Base-by-base conservation (phyloP, 2,797 vertebrate genomes). In the Austrolebias charrua region DNA sequence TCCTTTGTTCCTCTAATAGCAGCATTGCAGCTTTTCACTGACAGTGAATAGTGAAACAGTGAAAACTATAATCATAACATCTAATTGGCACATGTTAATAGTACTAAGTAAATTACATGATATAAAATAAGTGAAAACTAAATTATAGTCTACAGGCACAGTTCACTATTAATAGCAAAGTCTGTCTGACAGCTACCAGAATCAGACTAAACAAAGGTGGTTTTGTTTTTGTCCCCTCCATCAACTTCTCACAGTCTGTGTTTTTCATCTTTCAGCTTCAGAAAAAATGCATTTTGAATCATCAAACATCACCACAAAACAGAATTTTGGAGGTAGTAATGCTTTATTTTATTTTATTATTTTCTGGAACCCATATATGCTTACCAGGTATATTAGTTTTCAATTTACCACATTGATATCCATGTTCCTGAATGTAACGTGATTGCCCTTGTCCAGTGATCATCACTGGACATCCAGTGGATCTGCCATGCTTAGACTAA, bases 61-160 rank as follows among this genome's bases (percentile, higher is more conserved):
- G 88, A 93, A 92, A 92, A 93, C 90, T 91, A 87, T 92, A 92
- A 92, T 93, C 92, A 92, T 85, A 91, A 91, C 87, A 86, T 91
- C 84, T 92, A 92, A 93, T 91, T 92, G 91, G 82, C 88, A 91
- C 91, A 91, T 92, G 92, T 92, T 88, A 84, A 88, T 89, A 87
- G 87, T 90, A 92, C 92, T 84, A 92, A 89, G 87, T 90, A 91
- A 92, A 93, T 93, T 93, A 92, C 91, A 71, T 86, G 79, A 92
- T 86, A 85, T 87, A 86, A 91, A 93, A 92, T 91, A 90, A 91
- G 90, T 90, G 88, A 91, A 91, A 93, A 92, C 92, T 89, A 93
- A 93, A 93, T 93, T 92, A 93, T 84, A 84, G 80, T 87, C 69
- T 80, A 69, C 79, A 66, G 88, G 85, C 86, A 81, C 88, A 76